A percentile compares a stretch with the other conserved stretches of the same genome.
Conservation (phyloP, 1,140 invertebrate genomes). For the Ostrea denselamellosa region DNA sequence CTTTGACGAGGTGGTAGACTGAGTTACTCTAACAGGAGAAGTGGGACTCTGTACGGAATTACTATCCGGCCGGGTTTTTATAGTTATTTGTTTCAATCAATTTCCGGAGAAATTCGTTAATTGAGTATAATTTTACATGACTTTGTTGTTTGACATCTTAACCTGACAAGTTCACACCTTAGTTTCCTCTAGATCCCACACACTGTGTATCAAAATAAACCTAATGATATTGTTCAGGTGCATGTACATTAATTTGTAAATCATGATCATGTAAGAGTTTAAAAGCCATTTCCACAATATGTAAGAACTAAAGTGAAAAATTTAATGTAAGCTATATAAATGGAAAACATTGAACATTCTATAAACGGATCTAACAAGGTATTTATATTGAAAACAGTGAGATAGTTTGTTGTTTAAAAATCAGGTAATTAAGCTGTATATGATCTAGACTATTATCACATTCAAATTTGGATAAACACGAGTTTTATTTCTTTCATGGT, state of each 20-base stretch:
- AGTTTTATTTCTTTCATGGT: too few species aligned
- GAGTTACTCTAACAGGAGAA: neutral
- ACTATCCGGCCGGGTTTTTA: neutral
- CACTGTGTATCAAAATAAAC: neutral
- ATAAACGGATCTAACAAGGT: too few species aligned
- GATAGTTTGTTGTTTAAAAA: neutral
- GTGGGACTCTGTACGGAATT: neutral
- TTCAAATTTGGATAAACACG: too few species aligned
- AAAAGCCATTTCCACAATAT: neutral
- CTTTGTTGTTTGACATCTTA: constrained; percentile 19
- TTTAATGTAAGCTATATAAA: neutral
- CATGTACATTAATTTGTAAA: too few species aligned
- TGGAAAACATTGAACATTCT: neutral
- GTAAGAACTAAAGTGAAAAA: neutral
- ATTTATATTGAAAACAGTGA: neutral
- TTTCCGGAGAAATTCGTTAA: neutral
- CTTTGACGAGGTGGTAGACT: neutral
- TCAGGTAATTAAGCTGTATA: too few species aligned
- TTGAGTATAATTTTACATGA: neutral
- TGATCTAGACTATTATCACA: too few species aligned
- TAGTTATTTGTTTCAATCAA: neutral
- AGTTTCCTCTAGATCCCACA: neutral
- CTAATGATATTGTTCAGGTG: too few species aligned
- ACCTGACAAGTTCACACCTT: neutral
- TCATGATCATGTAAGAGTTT: neutral